Conservation (phyloP, 2,888 invertebrate species). For the Acleris emargana region DNA sequence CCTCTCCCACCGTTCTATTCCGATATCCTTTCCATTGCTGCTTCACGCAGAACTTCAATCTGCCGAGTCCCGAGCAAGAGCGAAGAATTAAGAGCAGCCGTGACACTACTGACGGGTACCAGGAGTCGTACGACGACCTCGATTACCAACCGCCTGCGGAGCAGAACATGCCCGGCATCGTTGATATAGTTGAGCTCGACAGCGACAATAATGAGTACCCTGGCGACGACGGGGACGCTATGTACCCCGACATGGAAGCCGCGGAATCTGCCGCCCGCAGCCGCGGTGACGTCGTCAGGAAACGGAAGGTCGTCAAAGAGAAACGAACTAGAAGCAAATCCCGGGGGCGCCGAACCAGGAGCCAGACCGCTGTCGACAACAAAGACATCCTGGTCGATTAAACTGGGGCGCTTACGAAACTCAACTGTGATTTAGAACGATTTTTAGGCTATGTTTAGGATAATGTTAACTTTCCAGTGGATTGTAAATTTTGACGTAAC, state of each 20-base stretch:
- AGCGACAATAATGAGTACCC: constrained; percentile 45
- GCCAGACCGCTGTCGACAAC: constrained; percentile 63
- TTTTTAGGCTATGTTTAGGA: constrained; percentile 54
- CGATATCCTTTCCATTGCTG: constrained; percentile 67
- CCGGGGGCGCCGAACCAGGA: constrained; percentile 71
- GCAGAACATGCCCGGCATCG: constrained; percentile 57
- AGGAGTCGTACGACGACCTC: constrained; percentile 60
- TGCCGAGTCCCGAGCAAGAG: constrained; percentile 64
- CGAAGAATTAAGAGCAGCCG: constrained; percentile 42
- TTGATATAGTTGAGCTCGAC: constrained; percentile 71
- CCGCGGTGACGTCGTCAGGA: constrained; percentile 67
- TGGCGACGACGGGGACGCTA: constrained; percentile 54
- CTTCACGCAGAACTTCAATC: constrained; percentile 78
- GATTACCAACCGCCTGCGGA: constrained; percentile 60
- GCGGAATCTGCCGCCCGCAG: constrained; percentile 64
- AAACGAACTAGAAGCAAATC: constrained; percentile 69
- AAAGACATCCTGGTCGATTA: constrained; percentile 63
- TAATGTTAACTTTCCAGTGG: constrained; percentile 41
- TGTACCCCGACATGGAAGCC: constrained; percentile 69
- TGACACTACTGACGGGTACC: constrained; percentile 68
- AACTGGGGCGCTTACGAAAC: constrained; percentile 48
- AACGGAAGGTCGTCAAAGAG: constrained; percentile 65
- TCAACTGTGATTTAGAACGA: constrained; percentile 69
- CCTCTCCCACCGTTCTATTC: constrained; percentile 69
- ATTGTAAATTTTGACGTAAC: constrained; percentile 39